Conservation (phyloP, 2,113 vertebrate species). For the Mus spicilegus region DNA sequence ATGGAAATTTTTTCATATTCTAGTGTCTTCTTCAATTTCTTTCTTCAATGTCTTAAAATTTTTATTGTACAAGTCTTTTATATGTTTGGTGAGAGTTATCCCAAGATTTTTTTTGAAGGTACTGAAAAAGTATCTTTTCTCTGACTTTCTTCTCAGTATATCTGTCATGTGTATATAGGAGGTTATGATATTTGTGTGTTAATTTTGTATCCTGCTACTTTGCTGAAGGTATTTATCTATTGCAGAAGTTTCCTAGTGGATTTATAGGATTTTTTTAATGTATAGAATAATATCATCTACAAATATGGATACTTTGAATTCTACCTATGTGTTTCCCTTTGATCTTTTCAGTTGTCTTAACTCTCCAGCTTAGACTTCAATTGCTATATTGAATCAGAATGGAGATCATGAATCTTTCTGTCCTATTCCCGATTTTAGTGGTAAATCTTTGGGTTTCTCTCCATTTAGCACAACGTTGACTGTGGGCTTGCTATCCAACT, state of each 20-base stretch:
- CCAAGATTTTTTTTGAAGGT: neutral
- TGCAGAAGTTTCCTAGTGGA: neutral
- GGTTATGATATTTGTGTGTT: neutral
- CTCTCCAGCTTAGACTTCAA: neutral
- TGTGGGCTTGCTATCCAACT: neutral
- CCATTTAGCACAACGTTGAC: neutral
- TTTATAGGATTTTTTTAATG: neutral
- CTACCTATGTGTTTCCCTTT: neutral
- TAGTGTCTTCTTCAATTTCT: neutral
- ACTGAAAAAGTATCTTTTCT: neutral
- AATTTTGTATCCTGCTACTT: neutral
- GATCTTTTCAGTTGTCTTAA: neutral
- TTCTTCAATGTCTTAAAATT: neutral
- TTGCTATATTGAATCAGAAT: neutral
- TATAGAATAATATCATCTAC: neutral
- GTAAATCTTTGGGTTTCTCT: neutral
- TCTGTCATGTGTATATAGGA: neutral
- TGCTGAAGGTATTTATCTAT: neutral
- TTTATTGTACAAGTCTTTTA: neutral
- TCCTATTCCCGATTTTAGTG: neutral
- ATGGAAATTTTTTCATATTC: neutral
- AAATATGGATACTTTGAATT: neutral
- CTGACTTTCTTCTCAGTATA: neutral
- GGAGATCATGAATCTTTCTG: neutral
- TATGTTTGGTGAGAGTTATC: neutral